phyloP scores from a whole-genome alignment of 2,113 vertebrate species.

The Gnathonemus echidnorhynchus region DNA sequence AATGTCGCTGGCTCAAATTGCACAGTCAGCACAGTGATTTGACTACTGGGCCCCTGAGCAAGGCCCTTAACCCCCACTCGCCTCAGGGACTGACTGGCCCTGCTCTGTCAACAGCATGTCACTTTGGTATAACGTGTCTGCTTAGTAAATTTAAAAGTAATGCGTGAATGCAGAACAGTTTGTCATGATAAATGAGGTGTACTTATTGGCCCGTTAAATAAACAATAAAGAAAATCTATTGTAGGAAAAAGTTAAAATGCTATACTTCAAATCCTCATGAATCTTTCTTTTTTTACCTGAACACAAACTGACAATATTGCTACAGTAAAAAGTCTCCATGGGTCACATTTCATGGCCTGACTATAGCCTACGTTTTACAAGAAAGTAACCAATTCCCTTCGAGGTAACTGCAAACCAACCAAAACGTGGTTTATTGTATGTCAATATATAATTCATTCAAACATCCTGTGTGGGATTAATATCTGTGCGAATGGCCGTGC shows the following conservation, averaged over 20 bases:
- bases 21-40: background rate
- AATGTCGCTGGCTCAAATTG: background rate
- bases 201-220: background rate
- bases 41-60: background rate
- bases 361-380: background rate
- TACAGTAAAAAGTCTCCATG: background rate
- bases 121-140: background rate
- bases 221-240: background rate
- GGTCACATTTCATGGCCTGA: background rate
- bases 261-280: background rate
- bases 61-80: background rate
- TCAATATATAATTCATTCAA: background rate
- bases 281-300: background rate
- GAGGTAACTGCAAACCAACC: background rate
- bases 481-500: background rate
- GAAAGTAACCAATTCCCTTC: background rate
- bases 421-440: background rate
- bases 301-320: background rate
- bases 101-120: background rate
- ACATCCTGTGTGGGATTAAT: background rate
- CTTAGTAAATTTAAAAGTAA: background rate
- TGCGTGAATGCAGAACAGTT: background rate
- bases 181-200: background rate
- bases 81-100: background rate
- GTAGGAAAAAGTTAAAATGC: background rate